Base-by-base conservation (phyloP, 1,140 invertebrate genomes). In the Brachionus asplanchnoidis region DNA sequence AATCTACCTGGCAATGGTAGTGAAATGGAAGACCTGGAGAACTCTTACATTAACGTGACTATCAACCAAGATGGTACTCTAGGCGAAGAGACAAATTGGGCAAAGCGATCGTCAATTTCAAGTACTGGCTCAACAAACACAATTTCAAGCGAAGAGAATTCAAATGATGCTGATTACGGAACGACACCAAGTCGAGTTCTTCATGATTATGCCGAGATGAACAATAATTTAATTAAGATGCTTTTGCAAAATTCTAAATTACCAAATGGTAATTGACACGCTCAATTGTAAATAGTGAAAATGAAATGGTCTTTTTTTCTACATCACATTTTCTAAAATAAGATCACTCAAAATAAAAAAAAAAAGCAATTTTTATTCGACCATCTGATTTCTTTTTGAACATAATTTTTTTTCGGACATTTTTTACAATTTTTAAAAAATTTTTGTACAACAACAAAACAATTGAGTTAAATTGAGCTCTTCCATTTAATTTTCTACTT, bases 81-180 rank as follows among this genome's bases (percentile, higher is more conserved):
- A 11, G 26, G 42, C 0, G 73, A 77, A 50, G 73, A 77, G 50
- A 28, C 46, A 12, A 77, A 77, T 50, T 77, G 73, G 73, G 73
- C 73, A 28, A 77, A 77, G n/a, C 40, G 73, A 77, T 77, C 73
- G 20, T 77, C 73, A 46, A 77, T 77, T 46, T 77, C 73, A 28
- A 77, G 73, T 14, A 77, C 73, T 26, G 42, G 42, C 20, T 77
- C 73, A 12, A 50, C 11, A 2, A 77, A 77, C 46, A 28, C 42
- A 11, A 50, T 26, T 46, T 77, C 44, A 77, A 14, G 42, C 9
- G 73, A 77, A 28, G 73, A 77, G 9, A 77, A n/a, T 32, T 77
- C 73, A 50, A 77, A 77, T 23, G 73, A 77, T 77, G 42, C 42
- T 26, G 73, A 77, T 32, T 77, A 26, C 46, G 73, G 44, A 73